Evolutionary conservation across 2,797 vertebrate species (phyloP).

Genomic region (Sitta carolinensis): DNA sequence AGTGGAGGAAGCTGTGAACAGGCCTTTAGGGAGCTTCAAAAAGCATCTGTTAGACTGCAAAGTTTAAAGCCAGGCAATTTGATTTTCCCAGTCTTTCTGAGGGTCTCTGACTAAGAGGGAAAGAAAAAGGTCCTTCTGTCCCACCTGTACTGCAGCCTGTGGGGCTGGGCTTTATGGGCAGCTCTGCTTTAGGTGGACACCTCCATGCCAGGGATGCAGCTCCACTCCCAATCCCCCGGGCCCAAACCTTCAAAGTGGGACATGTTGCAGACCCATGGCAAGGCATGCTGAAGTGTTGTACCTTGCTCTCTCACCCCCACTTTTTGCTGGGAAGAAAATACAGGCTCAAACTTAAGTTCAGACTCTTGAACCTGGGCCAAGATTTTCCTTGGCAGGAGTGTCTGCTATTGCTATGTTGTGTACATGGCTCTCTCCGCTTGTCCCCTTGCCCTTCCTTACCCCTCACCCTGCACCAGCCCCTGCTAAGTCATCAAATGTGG

Average conservation of each 20-base stretch:
- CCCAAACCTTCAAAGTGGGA: not conserved
- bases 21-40: not conserved
- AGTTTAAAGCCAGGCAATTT: not conserved
- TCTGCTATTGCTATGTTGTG: not conserved
- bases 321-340: not conserved
- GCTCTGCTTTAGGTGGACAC: not conserved
- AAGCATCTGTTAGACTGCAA: not conserved
- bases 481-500: not conserved
- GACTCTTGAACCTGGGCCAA: not conserved
- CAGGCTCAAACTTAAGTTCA: not conserved
- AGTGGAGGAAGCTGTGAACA: not conserved
- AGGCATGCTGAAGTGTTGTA: too few species aligned
- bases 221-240: not conserved
- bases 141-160: rapidly evolving
- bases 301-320: not conserved
- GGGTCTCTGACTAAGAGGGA: not conserved
- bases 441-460: not conserved
- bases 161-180: not conserved
- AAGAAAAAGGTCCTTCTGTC: not conserved
- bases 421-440: rapidly evolving
- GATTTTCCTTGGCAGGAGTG: not conserved
- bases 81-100: not conserved
- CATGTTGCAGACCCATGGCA: not conserved
- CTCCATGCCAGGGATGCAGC: not conserved
- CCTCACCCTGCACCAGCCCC: not conserved